These are phyloP conservation scores for Synodontis membranacea DNA, from an alignment of 2,113 vertebrate species.

Conservation along the genomic window DNA sequence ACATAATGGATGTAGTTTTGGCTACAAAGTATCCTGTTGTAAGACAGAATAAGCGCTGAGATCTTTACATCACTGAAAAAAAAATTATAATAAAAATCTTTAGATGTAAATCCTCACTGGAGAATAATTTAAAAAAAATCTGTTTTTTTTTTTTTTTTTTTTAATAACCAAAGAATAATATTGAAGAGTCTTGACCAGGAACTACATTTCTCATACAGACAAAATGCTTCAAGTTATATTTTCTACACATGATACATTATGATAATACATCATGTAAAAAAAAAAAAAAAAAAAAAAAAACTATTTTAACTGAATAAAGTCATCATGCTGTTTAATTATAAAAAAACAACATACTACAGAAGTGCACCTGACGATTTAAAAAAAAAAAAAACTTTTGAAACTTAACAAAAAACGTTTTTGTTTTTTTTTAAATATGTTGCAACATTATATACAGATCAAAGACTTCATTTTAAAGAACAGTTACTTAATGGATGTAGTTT, in stretches of 20 bases:
- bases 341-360: neutral
- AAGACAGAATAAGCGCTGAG: neutral
- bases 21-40: no score
- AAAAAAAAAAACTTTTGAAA: no score
- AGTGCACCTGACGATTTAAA: neutral
- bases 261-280: neutral
- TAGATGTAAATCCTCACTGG: neutral
- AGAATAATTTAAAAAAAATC: no score
- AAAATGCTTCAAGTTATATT: neutral
- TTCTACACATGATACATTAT: neutral
- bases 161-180: no score
- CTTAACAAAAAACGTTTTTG: rapidly evolving
- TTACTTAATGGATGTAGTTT: neutral
- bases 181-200: neutral
- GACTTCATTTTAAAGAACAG: no score
- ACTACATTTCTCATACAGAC: neutral
- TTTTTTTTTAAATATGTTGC: neutral
- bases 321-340: neutral
- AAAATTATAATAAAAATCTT: neutral
- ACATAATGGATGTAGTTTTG: neutral
- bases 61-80: neutral
- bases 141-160: neutral
- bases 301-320: neutral
- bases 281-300: neutral
- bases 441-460: neutral